Percentiles rank a stretch among this genome's conserved stretches.
phyloP scores from a whole-genome alignment of 2,888 invertebrate species.

The Aphidius colemani region DNA sequence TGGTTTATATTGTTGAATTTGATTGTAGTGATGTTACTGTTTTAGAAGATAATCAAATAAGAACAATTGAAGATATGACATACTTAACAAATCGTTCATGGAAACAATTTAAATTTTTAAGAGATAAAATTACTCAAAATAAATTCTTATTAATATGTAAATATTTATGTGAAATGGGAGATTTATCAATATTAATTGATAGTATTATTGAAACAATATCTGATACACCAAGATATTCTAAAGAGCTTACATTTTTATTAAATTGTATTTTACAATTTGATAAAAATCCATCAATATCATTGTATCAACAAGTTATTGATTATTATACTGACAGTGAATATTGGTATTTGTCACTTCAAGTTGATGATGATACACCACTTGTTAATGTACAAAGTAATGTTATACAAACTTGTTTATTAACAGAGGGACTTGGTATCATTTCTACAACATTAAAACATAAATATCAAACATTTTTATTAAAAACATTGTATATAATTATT shows the following conservation, averaged over 20 bases:
- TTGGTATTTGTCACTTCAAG: constrained; percentile 50
- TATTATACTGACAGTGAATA: constrained; percentile 45
- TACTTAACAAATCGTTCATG: constrained; percentile 62
- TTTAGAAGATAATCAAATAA: constrained; percentile 61
- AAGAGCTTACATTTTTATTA: constrained; percentile 68
- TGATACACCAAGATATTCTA: constrained; percentile 62
- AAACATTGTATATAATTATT: constrained; percentile 70
- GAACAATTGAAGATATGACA: constrained; percentile 57
- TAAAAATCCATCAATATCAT: constrained; percentile 30
- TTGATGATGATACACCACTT: constrained; percentile 42
- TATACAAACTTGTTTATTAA: constrained; percentile 69
- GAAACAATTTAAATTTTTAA: constrained; percentile 69
- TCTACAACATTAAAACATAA: constrained; percentile 63
- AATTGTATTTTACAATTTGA: constrained; percentile 63
- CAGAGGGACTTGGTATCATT: constrained; percentile 73
- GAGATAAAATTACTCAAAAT: constrained; percentile 58
- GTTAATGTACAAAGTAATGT: constrained; percentile 68
- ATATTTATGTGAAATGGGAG: constrained; percentile 64
- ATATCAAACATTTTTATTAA: constrained; percentile 69
- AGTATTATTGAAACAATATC: constrained; percentile 66
- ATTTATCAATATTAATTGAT: constrained; percentile 67
- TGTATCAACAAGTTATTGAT: constrained; percentile 50
- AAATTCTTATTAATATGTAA: constrained; percentile 65
- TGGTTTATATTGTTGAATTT: constrained; percentile 64
- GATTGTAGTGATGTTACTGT: constrained; percentile 62